These are phyloP conservation scores for Aphodius sticticus DNA, from an alignment of 2,888 invertebrate genomes.

Conservation along the genomic window DNA sequence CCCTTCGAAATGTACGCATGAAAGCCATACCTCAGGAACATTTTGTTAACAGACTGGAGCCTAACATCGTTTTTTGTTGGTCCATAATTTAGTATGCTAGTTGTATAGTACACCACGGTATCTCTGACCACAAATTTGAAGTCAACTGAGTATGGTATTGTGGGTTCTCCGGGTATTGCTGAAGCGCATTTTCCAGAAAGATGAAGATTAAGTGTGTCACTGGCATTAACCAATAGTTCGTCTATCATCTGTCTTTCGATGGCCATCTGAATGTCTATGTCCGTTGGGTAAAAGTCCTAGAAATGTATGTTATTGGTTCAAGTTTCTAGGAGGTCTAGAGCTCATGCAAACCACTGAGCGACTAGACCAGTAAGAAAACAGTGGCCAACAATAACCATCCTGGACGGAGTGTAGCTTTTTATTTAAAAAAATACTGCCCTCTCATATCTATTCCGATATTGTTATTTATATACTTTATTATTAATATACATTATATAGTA, in stretches of 20 bases:
- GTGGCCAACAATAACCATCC: too few relatives aligned
- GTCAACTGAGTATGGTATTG: slow-evolving; percentile 65
- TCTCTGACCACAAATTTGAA: slow-evolving; percentile 65
- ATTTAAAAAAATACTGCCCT: too few relatives aligned
- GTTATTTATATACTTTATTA: too few relatives aligned
- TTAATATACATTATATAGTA: slow-evolving; percentile 8
- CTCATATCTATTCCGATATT: too few relatives aligned
- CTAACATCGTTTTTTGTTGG: slow-evolving; percentile 61
- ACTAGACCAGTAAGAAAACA: too few relatives aligned
- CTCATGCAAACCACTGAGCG: too few relatives aligned
- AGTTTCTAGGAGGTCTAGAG: too few relatives aligned
- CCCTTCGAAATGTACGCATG: slow-evolving; percentile 54
- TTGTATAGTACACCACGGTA: slow-evolving; percentile 59
- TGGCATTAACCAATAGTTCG: slow-evolving; percentile 60
- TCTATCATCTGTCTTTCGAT: slow-evolving; percentile 65
- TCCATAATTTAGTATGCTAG: slow-evolving; percentile 66
- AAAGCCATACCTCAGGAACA: slow-evolving; percentile 41
- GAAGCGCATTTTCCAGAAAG: slow-evolving; percentile 28
- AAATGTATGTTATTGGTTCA: too few relatives aligned
- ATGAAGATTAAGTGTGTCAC: slow-evolving; percentile 57
- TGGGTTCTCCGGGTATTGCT: slow-evolving; percentile 41
- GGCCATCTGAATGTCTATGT: slow-evolving; percentile 69
- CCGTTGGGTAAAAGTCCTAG: slow-evolving; percentile 63
- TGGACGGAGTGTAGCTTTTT: too few relatives aligned
- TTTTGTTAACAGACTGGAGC: slow-evolving; percentile 50